A percentile compares a stretch with the other conserved stretches of the same genome.
phyloP scores from a whole-genome alignment of 2,113 vertebrate species.

The Lagenorhynchus albirostris region DNA sequence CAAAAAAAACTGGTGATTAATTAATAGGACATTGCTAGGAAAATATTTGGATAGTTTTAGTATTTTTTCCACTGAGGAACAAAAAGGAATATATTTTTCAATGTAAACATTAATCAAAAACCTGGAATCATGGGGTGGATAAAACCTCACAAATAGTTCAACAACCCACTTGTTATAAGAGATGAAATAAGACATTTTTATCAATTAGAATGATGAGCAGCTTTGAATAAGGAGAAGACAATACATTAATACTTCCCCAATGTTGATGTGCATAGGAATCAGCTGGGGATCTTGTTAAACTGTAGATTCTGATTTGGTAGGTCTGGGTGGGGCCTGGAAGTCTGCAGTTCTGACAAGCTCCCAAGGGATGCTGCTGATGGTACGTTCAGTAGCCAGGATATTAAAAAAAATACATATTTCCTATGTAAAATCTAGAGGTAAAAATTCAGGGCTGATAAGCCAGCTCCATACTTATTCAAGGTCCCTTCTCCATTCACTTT shows the following conservation, averaged over 20 bases:
- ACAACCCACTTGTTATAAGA: neutral
- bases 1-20: neutral
- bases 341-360: neutral
- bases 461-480: neutral
- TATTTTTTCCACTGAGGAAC: neutral
- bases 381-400: neutral
- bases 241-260: neutral
- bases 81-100: neutral
- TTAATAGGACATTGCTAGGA: neutral
- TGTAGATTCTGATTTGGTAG: neutral
- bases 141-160: neutral
- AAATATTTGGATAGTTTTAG: neutral
- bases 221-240: neutral
- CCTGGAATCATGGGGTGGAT: neutral
- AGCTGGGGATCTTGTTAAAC: neutral
- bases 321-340: neutral
- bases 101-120: neutral
- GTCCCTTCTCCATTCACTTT: neutral
- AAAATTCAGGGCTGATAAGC: neutral
- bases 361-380: neutral
- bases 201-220: neutral
- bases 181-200: neutral
- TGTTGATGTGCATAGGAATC: neutral
- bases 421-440: neutral
- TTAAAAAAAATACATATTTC: neutral